Evolutionary conservation across 37 sponge, comb jelly and placozoan genomes (phyloP).

Genomic region (Bolinopsis microptera): DNA sequence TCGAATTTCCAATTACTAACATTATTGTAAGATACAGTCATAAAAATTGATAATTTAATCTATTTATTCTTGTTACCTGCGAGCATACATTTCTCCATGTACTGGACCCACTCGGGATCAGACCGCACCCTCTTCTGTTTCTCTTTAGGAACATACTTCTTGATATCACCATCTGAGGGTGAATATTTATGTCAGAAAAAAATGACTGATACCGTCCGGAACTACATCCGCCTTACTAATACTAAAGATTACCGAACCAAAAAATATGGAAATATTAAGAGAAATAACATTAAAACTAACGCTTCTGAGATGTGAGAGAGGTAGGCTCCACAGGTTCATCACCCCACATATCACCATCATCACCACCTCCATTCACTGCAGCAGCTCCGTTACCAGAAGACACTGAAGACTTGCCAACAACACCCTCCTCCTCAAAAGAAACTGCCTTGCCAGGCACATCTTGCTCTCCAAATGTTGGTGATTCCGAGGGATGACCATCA

Average conservation of each 20-base stretch:
- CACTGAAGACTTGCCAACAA: neutral
- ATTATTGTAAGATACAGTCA: too few species aligned
- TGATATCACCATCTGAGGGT: neutral
- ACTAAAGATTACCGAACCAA: too few species aligned
- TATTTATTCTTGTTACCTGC: too few species aligned
- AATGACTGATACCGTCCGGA: too few species aligned
- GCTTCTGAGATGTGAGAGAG: neutral
- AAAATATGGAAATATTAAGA: too few species aligned
- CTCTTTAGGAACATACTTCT: conserved; percentile 6
- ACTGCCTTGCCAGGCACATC: neutral
- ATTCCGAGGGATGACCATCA: neutral
- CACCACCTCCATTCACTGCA: neutral
- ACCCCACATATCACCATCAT: neutral
- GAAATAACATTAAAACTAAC: neutral
- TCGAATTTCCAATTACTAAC: too few species aligned
- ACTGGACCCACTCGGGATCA: conserved; percentile 5
- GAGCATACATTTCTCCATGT: conserved; percentile 55
- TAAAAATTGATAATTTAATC: too few species aligned
- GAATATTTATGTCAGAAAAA: too few species aligned
- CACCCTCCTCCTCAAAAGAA: neutral
- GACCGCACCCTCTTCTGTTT: neutral
- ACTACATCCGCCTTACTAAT: too few species aligned
- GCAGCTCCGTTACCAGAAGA: neutral
- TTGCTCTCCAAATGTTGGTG: neutral
- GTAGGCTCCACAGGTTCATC: conserved; percentile 24